A percentile compares a stretch with the other conserved stretches of the same genome.
phyloP scores from a whole-genome alignment of 2,888 invertebrate species.

The Caenorhabditis sinica region DNA sequence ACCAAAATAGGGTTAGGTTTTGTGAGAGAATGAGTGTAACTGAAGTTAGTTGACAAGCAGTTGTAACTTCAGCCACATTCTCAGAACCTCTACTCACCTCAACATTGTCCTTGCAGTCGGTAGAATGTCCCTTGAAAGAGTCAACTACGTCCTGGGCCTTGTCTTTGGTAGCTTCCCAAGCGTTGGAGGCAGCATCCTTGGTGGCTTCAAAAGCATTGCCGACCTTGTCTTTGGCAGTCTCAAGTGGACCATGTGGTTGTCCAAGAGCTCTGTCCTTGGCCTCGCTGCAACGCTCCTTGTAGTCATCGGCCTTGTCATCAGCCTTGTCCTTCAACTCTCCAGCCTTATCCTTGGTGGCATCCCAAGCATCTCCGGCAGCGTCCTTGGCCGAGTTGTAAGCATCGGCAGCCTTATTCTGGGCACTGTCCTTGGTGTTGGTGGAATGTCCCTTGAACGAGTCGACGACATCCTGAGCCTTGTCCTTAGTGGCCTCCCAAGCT shows the following conservation, averaged over 20 bases:
- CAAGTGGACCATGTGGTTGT: neutral
- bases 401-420: constrained; percentile 33
- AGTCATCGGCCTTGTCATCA: neutral
- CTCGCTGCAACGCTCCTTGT: constrained; percentile 5
- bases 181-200: constrained; percentile 5
- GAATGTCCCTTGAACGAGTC: constrained; percentile 43
- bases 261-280: constrained; percentile 1
- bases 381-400: constrained; percentile 30
- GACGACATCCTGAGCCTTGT: constrained; percentile 15
- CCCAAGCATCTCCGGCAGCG: constrained; percentile 20
- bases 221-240: neutral
- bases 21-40: neutral
- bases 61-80: neutral
- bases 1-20: neutral
- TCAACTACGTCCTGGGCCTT: constrained; percentile 40
- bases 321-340: neutral
- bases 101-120: constrained; percentile 25
- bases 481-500: constrained; percentile 20
- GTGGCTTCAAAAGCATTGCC: neutral
- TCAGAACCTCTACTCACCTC: neutral
- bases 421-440: constrained; percentile 21
- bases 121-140: constrained; percentile 40
- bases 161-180: constrained; percentile 22
- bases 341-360: constrained; percentile 11
- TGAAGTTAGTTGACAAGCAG: no score